A percentile compares a stretch with the other conserved stretches of the same genome.
Conservation (phyloP, 2,888 invertebrate genomes). For the Diabrotica balteata region DNA sequence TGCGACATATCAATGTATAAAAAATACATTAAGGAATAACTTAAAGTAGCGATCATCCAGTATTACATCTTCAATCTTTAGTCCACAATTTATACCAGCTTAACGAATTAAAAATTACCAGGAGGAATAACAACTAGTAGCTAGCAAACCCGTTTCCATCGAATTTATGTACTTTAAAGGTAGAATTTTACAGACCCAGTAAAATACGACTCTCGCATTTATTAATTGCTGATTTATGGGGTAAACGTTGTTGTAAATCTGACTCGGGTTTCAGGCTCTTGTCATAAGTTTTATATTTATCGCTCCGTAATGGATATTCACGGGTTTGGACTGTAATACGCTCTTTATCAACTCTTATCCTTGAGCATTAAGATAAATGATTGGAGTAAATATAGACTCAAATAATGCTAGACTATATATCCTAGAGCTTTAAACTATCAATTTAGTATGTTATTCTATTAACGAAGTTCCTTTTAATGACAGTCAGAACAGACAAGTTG, state of each 20-base stretch:
- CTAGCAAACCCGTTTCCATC: conserved; percentile 21
- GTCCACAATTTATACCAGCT: not conserved
- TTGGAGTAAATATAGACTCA: conserved; percentile 1
- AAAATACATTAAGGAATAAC: too few relatives aligned
- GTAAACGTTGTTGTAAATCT: conserved; percentile 51
- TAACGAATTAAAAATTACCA: conserved; percentile 7
- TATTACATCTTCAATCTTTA: too few relatives aligned
- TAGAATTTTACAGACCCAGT: conserved; percentile 40
- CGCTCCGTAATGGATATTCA: conserved; percentile 60
- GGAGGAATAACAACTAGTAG: conserved; percentile 9
- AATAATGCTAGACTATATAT: not conserved
- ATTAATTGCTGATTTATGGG: conserved; percentile 52
- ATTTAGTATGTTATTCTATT: too few relatives aligned
- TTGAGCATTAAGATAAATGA: conserved; percentile 13
- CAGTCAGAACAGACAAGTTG: too few relatives aligned
- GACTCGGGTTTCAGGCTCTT: conserved; percentile 56
- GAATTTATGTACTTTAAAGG: conserved; percentile 25
- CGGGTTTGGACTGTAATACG: conserved; percentile 42
- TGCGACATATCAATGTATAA: too few relatives aligned
- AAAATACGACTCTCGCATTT: conserved; percentile 42
- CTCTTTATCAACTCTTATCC: conserved; percentile 32
- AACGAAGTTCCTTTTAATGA: too few relatives aligned
- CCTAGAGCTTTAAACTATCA: too few relatives aligned
- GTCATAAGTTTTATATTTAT: conserved; percentile 58
- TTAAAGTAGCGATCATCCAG: too few relatives aligned